A percentile compares a stretch with the other conserved stretches of the same genome.
Conservation (phyloP, 2,888 invertebrate species). For the Pammene fasciana region DNA sequence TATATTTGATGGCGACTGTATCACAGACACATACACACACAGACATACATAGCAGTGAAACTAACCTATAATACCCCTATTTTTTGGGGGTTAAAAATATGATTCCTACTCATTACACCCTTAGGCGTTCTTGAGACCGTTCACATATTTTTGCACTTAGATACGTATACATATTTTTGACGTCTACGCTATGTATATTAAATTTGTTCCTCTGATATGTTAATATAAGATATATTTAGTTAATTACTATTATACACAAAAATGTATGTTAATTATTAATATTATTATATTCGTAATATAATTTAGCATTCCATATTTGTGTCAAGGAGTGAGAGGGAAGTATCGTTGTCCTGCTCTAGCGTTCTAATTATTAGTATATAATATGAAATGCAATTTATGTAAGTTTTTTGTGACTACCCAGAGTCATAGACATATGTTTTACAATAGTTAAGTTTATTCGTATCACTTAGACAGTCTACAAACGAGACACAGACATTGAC, state of each 20-base stretch:
- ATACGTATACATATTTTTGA: neutral
- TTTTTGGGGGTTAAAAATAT: no score
- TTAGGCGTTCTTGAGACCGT: neutral
- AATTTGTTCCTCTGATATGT: slow-evolving; percentile 36
- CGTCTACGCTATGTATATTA: slow-evolving; percentile 16
- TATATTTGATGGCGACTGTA: no score
- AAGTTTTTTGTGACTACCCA: neutral
- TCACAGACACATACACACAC: no score
- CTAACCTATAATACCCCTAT: no score
- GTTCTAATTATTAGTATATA: neutral
- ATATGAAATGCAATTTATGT: slow-evolving; percentile 8
- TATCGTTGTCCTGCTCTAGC: neutral
- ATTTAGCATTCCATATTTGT: slow-evolving; percentile 37
- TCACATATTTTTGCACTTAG: neutral
- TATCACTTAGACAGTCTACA: no score
- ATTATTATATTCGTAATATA: slow-evolving; percentile 20
- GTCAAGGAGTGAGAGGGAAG: slow-evolving; percentile 7
- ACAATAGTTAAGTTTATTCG: neutral
- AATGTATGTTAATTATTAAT: slow-evolving; percentile 34
- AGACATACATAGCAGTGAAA: no score
- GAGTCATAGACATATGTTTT: no score
- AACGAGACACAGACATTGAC: no score
- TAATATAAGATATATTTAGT: slow-evolving; percentile 23
- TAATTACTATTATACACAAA: slow-evolving; percentile 35
- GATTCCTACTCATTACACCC: no score